Evolutionary conservation across 2,113 vertebrate genomes (phyloP), one percentile per base, ranked within the genome.

Genomic region (Podarcis muralis): DNA sequence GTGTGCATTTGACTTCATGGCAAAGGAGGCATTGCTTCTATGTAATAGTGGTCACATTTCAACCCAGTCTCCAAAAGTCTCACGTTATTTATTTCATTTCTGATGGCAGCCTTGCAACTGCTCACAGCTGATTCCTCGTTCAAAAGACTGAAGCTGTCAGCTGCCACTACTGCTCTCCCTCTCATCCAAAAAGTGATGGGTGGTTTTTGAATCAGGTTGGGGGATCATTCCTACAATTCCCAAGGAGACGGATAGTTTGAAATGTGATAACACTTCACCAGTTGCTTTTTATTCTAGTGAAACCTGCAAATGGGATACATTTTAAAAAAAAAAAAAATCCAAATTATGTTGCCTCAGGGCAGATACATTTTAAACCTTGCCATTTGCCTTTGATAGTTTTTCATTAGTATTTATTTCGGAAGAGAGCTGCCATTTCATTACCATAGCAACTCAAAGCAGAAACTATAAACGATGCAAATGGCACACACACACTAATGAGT

Each of bases 361-460:
- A 84, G 22, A 78, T 84, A 22, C 68, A 32, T 3, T 62, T 75
- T 68, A 75, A 92, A 5, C 23, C 53, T 48, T 81, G 72, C 25
- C 59, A 40, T 16, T 80, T 89, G 40, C 59, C 18, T 85, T 53
- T 82, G 37, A 79, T 68, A 30, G 20, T 77, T 81, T 32, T 27
- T 65, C 30, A 32, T 25, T 69, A 48, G 20, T 59, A 48, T 83
- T 65, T 84, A 87, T 89, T 87, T 86, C 40, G 22, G 35, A 75
- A 35, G 22, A 35, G 72, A 79, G 23, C 27, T 8, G 32, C 81
- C 25, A 65, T 43, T 13, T 90, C 6, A 69, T 8, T 83, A 12
- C 62, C 69, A 85, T 5, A 79, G 85, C 40, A 37, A 80, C 43
- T 57, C 65, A 69, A 5, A 71, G 5, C 20, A 43, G 65, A 18